Evolutionary conservation across 2,113 vertebrate species (phyloP), one percentile per base, ranked within the genome.

Genomic region (Fregata magnificens): DNA sequence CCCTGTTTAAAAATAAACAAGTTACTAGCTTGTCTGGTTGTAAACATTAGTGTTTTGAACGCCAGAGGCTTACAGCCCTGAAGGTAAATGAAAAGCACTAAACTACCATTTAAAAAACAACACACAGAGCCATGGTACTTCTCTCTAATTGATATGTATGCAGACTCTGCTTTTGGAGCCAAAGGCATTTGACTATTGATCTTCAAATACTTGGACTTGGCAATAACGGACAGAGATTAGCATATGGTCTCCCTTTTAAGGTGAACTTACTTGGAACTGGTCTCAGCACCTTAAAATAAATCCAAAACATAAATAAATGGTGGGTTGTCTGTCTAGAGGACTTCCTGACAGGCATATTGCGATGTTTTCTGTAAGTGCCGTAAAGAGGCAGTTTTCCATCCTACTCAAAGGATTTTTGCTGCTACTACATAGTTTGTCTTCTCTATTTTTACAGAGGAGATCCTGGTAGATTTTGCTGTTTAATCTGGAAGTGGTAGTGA

Each of bases 211-310:
- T 88, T 78, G 76, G 71, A 53, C 80, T 86, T 95, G 70, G 82
- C 70, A 90, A 40, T 56, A 72, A 47, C 9, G 36, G 42, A 34
- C 20, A 71, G 56, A 93, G 47, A 88, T 65, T 82, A 92, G 52
- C 72, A 45, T 78, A 55, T n/a, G 14, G 45, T 52, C 50, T 94
- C 40, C 38, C 32, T 95, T 82, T 76, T 88, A 85, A 85, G 53
- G 62, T 82, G 52, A 85, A 72, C 47, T 80, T 71, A 44, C 45
- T 96, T 95, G 89, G 58, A 96, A 80, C 61, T 44, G 47, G 67
- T 87, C 38, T 95, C 55, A 85, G 29, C 20, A 85, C 69, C 70
- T 87, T 97, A 94, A 91, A 95, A 86, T 88, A 92, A 88, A 90
- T 44, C 56, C 53, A 82, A 90, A 91, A 45, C 42, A 82, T 61